Percentiles rank a stretch among this genome's conserved stretches.
Evolutionary conservation across 1,140 invertebrate genomes (phyloP).

Genomic region (Euglossa dilemma): DNA sequence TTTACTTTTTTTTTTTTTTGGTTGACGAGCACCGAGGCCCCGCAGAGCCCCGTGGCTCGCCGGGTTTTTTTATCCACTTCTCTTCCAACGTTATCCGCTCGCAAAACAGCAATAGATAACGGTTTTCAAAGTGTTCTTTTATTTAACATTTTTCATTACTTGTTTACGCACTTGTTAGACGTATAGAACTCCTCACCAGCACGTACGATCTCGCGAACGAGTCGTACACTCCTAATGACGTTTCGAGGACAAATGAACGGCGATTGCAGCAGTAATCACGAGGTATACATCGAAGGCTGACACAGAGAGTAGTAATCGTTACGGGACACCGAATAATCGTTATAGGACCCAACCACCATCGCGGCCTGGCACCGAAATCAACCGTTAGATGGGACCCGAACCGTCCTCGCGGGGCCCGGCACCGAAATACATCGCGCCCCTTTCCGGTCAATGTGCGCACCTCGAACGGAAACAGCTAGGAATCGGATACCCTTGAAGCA

Average conservation of each 20-base stretch:
- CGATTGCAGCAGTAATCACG: background rate
- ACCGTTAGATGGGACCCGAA: too few relatives aligned
- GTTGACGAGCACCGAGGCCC: background rate
- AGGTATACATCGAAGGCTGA: background rate
- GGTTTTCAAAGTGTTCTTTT: too few relatives aligned
- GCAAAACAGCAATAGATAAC: background rate
- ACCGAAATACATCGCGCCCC: too few relatives aligned
- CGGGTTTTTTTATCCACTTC: background rate
- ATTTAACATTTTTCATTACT: too few relatives aligned
- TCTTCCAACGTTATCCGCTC: background rate
- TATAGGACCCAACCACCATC: background rate
- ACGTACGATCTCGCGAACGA: background rate
- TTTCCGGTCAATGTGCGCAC: too few relatives aligned
- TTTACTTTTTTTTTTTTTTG: slow-evolving; percentile 34
- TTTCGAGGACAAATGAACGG: background rate
- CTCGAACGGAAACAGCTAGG: too few relatives aligned
- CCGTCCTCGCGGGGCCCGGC: too few relatives aligned
- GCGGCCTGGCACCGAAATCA: too few relatives aligned
- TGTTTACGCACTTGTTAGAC: background rate
- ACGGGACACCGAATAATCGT: background rate
- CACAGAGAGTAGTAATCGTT: background rate
- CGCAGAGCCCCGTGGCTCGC: background rate
- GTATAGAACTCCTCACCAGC: background rate
- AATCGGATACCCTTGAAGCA: too few relatives aligned
- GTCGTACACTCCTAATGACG: background rate